Evolutionary conservation across 2,888 invertebrate species (phyloP).

Genomic region (Eulithis testata): DNA sequence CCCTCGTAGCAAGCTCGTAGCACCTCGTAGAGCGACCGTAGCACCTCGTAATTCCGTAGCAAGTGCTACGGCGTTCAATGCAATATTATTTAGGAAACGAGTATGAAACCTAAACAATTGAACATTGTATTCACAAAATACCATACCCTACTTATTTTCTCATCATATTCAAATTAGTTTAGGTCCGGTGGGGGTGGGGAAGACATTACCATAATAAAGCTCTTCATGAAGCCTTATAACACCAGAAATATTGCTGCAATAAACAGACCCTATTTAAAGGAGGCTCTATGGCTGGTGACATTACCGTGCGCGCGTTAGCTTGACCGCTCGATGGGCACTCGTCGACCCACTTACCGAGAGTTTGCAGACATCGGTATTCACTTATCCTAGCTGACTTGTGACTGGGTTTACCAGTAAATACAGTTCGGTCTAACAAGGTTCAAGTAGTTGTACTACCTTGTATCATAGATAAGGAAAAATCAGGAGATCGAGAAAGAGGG

Average conservation of each 20-base stretch:
- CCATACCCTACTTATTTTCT: conserved; percentile 14
- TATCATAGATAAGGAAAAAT: too few relatives aligned
- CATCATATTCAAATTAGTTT: conserved; percentile 9
- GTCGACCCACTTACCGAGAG: too few relatives aligned
- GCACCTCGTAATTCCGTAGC: conserved; percentile 15
- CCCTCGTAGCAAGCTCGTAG: conserved; percentile 15
- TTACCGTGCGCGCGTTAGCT: too few relatives aligned
- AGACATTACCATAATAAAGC: conserved; percentile 8
- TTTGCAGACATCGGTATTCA: too few relatives aligned
- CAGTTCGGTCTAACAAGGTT: too few relatives aligned
- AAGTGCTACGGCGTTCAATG: conserved; percentile 5
- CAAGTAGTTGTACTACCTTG: too few relatives aligned
- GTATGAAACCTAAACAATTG: not conserved
- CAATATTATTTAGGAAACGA: conserved; percentile 3
- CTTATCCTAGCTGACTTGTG: too few relatives aligned
- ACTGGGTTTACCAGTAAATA: too few relatives aligned
- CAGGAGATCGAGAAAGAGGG: too few relatives aligned
- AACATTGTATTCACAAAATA: conserved; percentile 5
- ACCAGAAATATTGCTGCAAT: conserved; percentile 7
- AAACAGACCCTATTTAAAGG: not conserved
- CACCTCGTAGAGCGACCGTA: conserved; percentile 19
- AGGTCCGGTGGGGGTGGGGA: not conserved
- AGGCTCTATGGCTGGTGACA: not conserved
- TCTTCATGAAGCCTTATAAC: conserved; percentile 2
- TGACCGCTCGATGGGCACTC: too few relatives aligned